Evolutionary conservation across 2,888 invertebrate genomes (phyloP).

Genomic region (Mamestra brassicae): DNA sequence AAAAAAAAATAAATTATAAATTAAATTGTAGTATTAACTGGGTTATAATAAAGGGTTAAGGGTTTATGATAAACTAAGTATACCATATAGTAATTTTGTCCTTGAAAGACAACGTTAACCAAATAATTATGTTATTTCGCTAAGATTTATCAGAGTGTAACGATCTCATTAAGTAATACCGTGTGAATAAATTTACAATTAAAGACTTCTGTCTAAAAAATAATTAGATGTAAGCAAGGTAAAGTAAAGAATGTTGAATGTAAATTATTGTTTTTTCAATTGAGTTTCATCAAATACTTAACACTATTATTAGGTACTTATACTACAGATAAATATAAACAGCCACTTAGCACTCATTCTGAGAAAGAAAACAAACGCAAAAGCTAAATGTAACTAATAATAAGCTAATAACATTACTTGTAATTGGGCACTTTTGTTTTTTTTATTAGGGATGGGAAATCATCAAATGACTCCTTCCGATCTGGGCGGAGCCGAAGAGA

Average conservation of each 20-base stretch:
- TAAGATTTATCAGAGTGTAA: slow-evolving; percentile 50
- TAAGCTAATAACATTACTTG: background rate
- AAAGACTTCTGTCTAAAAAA: slow-evolving; percentile 12
- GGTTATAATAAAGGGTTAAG: too few relatives aligned
- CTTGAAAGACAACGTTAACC: slow-evolving; percentile 30
- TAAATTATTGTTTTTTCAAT: slow-evolving; percentile 30
- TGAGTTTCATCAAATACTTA: slow-evolving; percentile 25
- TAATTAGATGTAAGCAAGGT: slow-evolving; percentile 14
- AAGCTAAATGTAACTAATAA: background rate
- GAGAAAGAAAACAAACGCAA: slow-evolving; percentile 25
- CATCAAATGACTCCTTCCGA: too few relatives aligned
- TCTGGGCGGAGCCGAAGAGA: too few relatives aligned
- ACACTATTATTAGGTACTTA: slow-evolving; percentile 12
- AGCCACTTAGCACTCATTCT: slow-evolving; percentile 13
- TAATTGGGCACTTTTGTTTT: slow-evolving; percentile 31
- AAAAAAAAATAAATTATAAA: background rate
- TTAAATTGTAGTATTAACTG: slow-evolving; percentile 6
- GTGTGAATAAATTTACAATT: slow-evolving; percentile 43
- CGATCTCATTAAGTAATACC: slow-evolving; percentile 62
- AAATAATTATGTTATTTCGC: slow-evolving; percentile 32
- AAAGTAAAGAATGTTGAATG: slow-evolving; percentile 20
- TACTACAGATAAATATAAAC: slow-evolving; percentile 36
- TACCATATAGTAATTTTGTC: background rate
- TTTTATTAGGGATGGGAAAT: too few relatives aligned
- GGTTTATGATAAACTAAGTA: background rate